Conservation (phyloP, 1,140 invertebrate genomes). For the Bombus waltoni region DNA sequence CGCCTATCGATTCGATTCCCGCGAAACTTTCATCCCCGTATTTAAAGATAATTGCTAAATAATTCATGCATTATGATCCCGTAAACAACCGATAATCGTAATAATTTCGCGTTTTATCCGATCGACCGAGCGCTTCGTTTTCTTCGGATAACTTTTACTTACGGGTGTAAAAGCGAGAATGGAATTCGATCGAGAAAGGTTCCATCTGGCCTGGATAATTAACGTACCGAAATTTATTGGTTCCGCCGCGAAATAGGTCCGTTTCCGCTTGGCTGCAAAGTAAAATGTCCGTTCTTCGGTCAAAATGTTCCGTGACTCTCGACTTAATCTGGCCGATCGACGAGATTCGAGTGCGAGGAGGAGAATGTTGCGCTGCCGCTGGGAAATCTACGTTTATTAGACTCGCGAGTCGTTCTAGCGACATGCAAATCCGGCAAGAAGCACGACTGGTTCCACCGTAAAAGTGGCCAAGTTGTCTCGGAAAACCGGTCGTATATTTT, state of each 20-base stretch:
- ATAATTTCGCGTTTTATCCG: not conserved
- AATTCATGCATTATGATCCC: not conserved
- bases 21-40: not conserved
- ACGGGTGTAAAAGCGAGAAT: not conserved
- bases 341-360: not conserved
- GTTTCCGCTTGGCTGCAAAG: not conserved
- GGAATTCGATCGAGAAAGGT: constrained; percentile 1
- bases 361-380: not conserved
- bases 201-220: not conserved
- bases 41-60: not conserved
- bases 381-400: constrained; percentile 47
- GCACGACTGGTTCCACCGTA: constrained; percentile 44
- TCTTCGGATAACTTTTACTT: constrained; percentile 4
- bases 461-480: constrained; percentile 11
- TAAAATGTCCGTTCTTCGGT: not conserved
- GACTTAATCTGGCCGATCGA: constrained; percentile 32
- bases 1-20: not conserved
- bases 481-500: constrained; percentile 27
- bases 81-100: no score
- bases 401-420: not conserved
- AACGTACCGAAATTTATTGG: constrained; percentile 13
- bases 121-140: not conserved
- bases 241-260: not conserved
- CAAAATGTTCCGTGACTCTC: constrained; percentile 17
- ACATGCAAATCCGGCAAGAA: constrained; percentile 34